Conservation (phyloP, 2,113 vertebrate genomes). For the Vimba vimba region DNA sequence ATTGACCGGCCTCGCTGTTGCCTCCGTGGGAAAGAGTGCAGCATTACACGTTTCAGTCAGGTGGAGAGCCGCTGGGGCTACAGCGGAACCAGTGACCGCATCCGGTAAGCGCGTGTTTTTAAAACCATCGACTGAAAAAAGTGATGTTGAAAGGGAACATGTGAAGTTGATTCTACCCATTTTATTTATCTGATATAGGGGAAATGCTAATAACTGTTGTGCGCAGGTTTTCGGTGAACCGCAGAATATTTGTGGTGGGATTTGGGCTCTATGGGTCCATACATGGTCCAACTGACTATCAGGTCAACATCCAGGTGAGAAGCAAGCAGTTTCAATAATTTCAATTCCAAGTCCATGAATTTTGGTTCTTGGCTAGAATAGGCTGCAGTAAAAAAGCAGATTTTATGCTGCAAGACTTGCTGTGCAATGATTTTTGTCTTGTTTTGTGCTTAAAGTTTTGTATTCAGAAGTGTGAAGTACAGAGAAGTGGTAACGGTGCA, state of each 20-base stretch:
- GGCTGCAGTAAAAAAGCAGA: background rate
- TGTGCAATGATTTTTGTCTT: background rate
- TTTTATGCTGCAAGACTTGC: background rate
- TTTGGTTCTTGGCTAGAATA: background rate
- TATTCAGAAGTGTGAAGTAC: background rate
- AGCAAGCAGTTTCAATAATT: background rate
- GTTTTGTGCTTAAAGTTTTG: background rate
- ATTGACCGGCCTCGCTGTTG: conserved; percentile 89
- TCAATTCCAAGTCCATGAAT: background rate
- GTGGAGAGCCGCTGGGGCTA: conserved; percentile 93
- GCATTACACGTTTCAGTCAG: conserved; percentile 89
- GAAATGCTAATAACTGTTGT: background rate
- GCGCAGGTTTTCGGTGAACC: conserved; percentile 85
- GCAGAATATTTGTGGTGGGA: conserved; percentile 87
- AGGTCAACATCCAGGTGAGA: conserved; percentile 87
- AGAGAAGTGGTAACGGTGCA: background rate
- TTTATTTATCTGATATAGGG: background rate
- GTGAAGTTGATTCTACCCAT: background rate
- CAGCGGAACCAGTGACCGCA: conserved; percentile 88
- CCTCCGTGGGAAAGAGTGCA: conserved; percentile 88
- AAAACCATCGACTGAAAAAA: background rate
- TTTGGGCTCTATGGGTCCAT: conserved; percentile 89
- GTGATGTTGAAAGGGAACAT: background rate
- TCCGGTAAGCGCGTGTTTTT: conserved; percentile 73
- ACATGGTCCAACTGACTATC: conserved; percentile 88